Evolutionary conservation across 2,888 invertebrate genomes (phyloP).

Genomic region (Rutpela maculata): DNA sequence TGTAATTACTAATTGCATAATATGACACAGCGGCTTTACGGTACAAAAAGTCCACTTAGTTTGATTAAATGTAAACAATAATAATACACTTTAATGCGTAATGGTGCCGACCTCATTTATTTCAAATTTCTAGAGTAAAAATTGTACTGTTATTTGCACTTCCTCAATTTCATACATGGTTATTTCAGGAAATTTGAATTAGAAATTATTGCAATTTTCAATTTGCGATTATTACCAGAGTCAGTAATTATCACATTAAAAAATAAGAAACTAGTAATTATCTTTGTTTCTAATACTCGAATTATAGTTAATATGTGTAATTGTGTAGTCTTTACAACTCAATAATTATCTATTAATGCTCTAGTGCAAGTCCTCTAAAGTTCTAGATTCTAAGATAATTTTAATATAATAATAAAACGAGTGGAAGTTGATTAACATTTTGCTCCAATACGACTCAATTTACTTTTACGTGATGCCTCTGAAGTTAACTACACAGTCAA

Average conservation of each 20-base stretch:
- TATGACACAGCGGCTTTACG: constrained; percentile 15
- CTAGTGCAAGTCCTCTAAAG: too few relatives aligned
- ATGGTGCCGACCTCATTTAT: constrained; percentile 35
- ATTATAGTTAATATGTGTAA: too few relatives aligned
- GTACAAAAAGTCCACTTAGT: constrained; percentile 22
- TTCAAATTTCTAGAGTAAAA: constrained; percentile 28
- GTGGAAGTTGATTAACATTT: too few relatives aligned
- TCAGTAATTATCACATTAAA: neutral
- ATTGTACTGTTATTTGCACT: constrained; percentile 36
- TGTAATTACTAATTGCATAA: neutral
- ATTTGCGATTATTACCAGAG: constrained; percentile 1
- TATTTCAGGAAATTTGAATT: constrained; percentile 29
- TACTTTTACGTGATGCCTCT: too few relatives aligned
- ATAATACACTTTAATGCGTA: constrained; percentile 23
- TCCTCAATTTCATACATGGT: constrained; percentile 35
- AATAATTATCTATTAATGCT: too few relatives aligned
- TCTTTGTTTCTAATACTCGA: neutral
- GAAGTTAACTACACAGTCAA: too few relatives aligned
- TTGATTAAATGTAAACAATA: constrained; percentile 30
- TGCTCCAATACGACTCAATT: too few relatives aligned
- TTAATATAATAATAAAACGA: too few relatives aligned
- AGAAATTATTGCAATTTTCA: constrained; percentile 17
- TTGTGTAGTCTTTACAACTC: too few relatives aligned
- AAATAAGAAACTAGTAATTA: neutral
- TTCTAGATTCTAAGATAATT: too few relatives aligned